These are phyloP conservation scores for Chrosomus eos DNA, from an alignment of 2,797 vertebrate genomes.

Conservation along the genomic window DNA sequence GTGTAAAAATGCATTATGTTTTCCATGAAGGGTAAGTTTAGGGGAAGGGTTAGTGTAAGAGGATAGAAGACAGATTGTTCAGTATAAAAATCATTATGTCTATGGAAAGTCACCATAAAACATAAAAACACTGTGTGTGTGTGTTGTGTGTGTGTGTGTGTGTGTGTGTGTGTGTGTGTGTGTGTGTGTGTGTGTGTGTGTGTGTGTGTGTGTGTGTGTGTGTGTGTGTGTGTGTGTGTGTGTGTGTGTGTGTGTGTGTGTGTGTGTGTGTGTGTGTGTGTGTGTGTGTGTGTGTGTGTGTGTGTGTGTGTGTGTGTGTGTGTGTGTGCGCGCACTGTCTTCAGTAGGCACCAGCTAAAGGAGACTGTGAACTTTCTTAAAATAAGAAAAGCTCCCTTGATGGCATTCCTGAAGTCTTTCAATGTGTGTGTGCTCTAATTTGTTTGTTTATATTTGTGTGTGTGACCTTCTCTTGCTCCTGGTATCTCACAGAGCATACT, in stretches of 20 bases:
- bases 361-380: conserved; percentile 1
- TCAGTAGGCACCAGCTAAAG: background rate
- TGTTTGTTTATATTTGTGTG: conserved; percentile 6
- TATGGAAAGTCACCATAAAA: no score
- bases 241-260: background rate
- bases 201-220: background rate
- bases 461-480: background rate
- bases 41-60: no score
- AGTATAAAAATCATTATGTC: no score
- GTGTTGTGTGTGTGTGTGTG: background rate
- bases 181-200: background rate
- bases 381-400: background rate
- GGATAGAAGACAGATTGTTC: no score
- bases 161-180: background rate
- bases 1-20: no score
- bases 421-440: background rate
- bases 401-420: background rate
- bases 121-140: background rate
- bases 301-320: background rate
- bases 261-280: background rate
- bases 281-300: background rate
- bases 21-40: no score
- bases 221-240: background rate
- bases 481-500: conserved; percentile 17
- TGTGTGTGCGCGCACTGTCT: background rate